These are phyloP conservation scores for Bradypus variegatus DNA, from an alignment of 2,797 vertebrate species.

Conservation along the genomic window DNA sequence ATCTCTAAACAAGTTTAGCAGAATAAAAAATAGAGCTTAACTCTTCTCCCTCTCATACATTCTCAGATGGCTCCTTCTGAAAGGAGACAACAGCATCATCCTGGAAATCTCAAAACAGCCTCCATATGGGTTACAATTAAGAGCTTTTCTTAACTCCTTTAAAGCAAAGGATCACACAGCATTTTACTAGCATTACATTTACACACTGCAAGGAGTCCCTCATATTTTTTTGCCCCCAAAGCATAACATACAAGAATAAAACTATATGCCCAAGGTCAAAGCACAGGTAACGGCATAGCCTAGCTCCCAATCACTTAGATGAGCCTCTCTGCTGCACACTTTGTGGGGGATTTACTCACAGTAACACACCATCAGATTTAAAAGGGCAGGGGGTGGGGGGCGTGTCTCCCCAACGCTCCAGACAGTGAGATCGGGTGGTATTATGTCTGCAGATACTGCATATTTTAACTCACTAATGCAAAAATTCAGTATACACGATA, in stretches of 20 bases:
- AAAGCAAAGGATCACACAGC: conserved; percentile 30
- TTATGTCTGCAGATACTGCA: neutral
- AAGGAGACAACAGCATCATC: conserved; percentile 12
- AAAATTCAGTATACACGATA: neutral
- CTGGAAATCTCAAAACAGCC: conserved; percentile 9
- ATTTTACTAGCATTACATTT: conserved; percentile 47
- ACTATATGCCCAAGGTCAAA: conserved; percentile 48
- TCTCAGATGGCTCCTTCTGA: neutral
- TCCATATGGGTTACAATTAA: conserved; percentile 32
- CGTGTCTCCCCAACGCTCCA: neutral
- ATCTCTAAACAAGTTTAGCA: conserved; percentile 39
- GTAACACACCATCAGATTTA: neutral
- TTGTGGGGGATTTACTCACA: neutral
- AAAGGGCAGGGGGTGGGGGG: neutral
- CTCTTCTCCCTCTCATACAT: neutral
- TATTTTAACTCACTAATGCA: conserved; percentile 12
- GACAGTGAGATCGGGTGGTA: neutral
- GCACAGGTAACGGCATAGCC: conserved; percentile 27
- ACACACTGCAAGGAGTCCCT: neutral
- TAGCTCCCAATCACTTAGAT: neutral
- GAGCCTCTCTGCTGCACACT: neutral
- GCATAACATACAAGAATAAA: conserved; percentile 39
- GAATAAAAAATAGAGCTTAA: conserved; percentile 22
- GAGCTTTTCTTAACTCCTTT: conserved; percentile 31
- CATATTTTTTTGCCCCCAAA: conserved; percentile 7